Percentiles rank a stretch among this genome's conserved stretches.
phyloP scores from a whole-genome alignment of 2,797 vertebrate genomes.

The Hippopotamyrus pictus region DNA sequence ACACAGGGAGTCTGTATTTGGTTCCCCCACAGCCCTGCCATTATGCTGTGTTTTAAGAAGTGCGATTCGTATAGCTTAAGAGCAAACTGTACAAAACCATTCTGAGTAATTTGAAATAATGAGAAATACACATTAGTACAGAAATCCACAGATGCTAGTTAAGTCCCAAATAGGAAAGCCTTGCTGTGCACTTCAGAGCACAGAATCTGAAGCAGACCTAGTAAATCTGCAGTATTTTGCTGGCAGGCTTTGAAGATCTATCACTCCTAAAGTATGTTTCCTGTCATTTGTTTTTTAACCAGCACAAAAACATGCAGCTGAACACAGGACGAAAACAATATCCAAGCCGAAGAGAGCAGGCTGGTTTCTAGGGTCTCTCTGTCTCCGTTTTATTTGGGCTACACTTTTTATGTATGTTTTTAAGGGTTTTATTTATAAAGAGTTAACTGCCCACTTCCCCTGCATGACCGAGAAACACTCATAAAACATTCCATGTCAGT shows the following conservation, averaged over 20 bases:
- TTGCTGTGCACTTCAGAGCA: neutral
- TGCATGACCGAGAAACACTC: neutral
- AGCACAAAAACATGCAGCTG: slow-evolving; percentile 30
- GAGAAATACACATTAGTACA: neutral
- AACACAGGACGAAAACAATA: slow-evolving; percentile 35
- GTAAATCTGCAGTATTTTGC: neutral
- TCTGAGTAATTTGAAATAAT: neutral
- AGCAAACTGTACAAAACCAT: neutral
- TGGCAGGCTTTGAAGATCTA: slow-evolving; percentile 39
- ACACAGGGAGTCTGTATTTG: too few species aligned
- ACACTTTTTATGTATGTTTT: neutral
- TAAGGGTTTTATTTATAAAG: neutral
- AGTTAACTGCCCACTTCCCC: neutral
- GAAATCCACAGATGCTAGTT: neutral
- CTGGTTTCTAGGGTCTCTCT: too few species aligned
- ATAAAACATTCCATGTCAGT: neutral
- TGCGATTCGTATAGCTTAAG: neutral
- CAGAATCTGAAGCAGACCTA: slow-evolving; percentile 23
- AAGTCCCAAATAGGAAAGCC: neutral
- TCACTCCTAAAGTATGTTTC: slow-evolving; percentile 8
- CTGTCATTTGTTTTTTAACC: neutral
- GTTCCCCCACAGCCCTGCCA: neutral
- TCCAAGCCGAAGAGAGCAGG: neutral
- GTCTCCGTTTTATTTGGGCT: neutral
- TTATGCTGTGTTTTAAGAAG: neutral